Conservation (phyloP, 2,888 invertebrate genomes). For the Eudasyphora cyanicolor region DNA sequence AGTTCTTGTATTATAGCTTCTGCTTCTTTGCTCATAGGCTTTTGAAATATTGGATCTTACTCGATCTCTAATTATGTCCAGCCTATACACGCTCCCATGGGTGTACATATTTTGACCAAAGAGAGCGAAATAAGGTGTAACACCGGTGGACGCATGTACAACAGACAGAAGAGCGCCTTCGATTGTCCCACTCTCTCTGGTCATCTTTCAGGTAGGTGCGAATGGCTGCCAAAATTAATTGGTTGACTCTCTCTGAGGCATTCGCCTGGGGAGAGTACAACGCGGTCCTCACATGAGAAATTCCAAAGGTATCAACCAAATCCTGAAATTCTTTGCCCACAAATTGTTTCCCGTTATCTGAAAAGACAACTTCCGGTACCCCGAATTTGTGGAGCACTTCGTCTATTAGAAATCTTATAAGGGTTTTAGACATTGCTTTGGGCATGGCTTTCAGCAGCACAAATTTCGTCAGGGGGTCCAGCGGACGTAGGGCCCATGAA, state of each 20-base stretch:
- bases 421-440: neutral
- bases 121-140: too few species aligned
- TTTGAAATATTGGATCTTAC: too few species aligned
- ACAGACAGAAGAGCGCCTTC: neutral
- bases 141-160: neutral
- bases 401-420: neutral
- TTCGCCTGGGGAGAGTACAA: neutral
- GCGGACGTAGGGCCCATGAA: too few species aligned
- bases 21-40: too few species aligned
- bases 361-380: neutral
- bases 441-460: neutral
- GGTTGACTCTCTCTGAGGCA: neutral
- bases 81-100: neutral
- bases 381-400: neutral
- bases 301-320: neutral
- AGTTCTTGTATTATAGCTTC: too few species aligned
- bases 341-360: neutral
- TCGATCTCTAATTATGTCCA: too few species aligned
- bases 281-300: neutral
- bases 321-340: neutral
- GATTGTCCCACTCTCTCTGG: slow-evolving; percentile 54
- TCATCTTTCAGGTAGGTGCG: slow-evolving; percentile 47
- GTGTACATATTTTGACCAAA: neutral
- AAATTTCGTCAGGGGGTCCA: neutral
- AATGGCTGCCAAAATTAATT: slow-evolving; percentile 62